Evolutionary conservation across 2,113 vertebrate species (phyloP), one percentile per base, ranked within the genome.

Genomic region (Manacus vitellinus): DNA sequence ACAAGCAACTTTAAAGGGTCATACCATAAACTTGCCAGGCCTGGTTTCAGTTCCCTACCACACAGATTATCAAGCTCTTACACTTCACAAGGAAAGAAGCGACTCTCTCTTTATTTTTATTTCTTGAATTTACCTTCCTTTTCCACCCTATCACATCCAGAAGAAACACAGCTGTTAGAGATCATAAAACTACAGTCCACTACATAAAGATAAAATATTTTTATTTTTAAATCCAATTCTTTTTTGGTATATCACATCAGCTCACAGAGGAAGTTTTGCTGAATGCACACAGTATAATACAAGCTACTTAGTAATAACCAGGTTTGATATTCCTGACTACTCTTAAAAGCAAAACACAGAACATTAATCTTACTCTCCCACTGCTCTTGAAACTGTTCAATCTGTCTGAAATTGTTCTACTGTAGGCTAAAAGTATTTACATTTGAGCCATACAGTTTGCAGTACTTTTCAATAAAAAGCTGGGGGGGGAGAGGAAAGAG

Each of bases 401-500:
- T 80, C 80, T 78, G 7, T 33, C 24, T 56, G 56, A 82, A 75
- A 68, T 35, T 52, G 6, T 72, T 74, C 35, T 54, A 14, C 44
- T 78, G 16, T 14, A 44, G 19, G 24, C 24, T 77, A 54, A 30
- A 59, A 70, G 2, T 31, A 62, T 59, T 79, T 61, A 54, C 17
- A 30, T 68, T 82, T 85, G 37, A 73, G 31, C 7, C 28, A 35
- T 6, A 27, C 4, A 16, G 9, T 85, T 91, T 79, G 14, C 35
- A 87, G 7, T 35, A 54, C 8, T 46, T 49, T 54, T 78, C 0
- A 3, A 22, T 22, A 8, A 47, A 52, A 89, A 8, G 4, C 2
- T 11, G 3, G 8, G 13, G 4, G 2, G 9, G 14, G 3, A 2
- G 0, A 2, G 10, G 33, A 17, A n/a, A 2, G 6, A 25, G 25